Base-by-base conservation (phyloP, 1,140 invertebrate genomes). In the Eubasilissa regina region DNA sequence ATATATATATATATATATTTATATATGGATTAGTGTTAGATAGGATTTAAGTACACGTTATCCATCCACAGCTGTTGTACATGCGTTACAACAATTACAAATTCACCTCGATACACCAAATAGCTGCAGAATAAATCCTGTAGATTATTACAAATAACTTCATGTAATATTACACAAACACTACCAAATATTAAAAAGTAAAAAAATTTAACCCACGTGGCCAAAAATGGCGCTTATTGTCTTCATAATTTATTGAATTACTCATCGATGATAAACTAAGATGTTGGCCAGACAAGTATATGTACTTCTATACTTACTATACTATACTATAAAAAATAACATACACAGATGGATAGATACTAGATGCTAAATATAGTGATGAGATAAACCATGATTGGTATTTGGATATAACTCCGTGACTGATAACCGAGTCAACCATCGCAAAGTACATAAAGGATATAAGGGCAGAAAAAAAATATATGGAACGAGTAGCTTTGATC, bases 151-250 rank as follows among this genome's bases (percentile, higher is more conserved):
- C 66, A 70, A 68, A 12, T 35, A n/a, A n/a, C n/a, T n/a, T 35
- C 6, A 35, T 35, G 1, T 35, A 35, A 35, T 35, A 35, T 35
- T 35, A 35, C 25, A 51, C 48, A 12, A 51, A 51, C 48, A 62
- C 17, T 12, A 62, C 25, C 25, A 62, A 15, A 21, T 48, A 70
- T 70, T 13, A 51, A 11, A 70, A 70, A 70, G 15, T 51, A 51
- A 70, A 70, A 51, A 4, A 1, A 47, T 60, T 75, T 60, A 75
- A 55, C 73, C 60, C 73, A 62, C 55, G 60, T 47, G 73, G 73
- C 73, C 73, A 75, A 75, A 75, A 60, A 75, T 47, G 73, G 73
- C 73, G 13, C 73, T 75, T 47, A 17, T 60, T 55, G 73, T 75
- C 73, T 21, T 35, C 45, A 58, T 60, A 45, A 53, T 56, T 25